These are phyloP conservation scores for Triplophysa yarkandensis DNA, from an alignment of 2,797 vertebrate species.

Conservation along the genomic window DNA sequence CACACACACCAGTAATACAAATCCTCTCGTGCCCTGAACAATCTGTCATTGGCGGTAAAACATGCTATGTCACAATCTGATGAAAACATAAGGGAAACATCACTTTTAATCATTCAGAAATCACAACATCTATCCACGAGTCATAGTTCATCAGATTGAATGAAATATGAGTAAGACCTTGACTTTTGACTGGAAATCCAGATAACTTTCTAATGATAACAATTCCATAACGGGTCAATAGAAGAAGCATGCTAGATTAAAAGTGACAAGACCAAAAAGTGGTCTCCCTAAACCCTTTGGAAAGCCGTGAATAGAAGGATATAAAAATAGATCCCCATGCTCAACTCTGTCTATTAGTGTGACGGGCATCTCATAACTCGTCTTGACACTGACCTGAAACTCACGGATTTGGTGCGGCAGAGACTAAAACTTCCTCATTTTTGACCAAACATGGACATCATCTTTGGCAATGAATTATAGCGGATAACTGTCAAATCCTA, in stretches of 20 bases:
- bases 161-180: neutral
- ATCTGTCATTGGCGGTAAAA: slow-evolving; percentile 17
- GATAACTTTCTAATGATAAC: neutral
- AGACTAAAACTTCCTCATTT: slow-evolving; percentile 48
- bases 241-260: neutral
- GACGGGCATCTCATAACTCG: slow-evolving; percentile 42
- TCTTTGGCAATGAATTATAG: slow-evolving; percentile 49
- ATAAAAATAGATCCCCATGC: slow-evolving; percentile 28
- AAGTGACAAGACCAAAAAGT: neutral
- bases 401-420: slow-evolving; percentile 42
- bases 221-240: neutral
- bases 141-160: slow-evolving; percentile 14
- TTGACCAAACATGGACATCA: slow-evolving; percentile 57
- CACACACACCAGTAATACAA: slow-evolving; percentile 8
- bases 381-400: slow-evolving; percentile 53
- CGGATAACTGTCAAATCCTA: slow-evolving; percentile 51
- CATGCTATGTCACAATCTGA: slow-evolving; percentile 1
- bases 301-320: neutral
- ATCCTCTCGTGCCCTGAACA: neutral
- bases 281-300: neutral
- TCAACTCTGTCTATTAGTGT: slow-evolving; percentile 33
- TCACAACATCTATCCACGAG: neutral
- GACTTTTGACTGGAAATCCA: neutral
- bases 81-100: neutral
- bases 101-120: slow-evolving; percentile 24